Conservation (phyloP, 2,113 vertebrate species). For the Antechinus stuartii region DNA sequence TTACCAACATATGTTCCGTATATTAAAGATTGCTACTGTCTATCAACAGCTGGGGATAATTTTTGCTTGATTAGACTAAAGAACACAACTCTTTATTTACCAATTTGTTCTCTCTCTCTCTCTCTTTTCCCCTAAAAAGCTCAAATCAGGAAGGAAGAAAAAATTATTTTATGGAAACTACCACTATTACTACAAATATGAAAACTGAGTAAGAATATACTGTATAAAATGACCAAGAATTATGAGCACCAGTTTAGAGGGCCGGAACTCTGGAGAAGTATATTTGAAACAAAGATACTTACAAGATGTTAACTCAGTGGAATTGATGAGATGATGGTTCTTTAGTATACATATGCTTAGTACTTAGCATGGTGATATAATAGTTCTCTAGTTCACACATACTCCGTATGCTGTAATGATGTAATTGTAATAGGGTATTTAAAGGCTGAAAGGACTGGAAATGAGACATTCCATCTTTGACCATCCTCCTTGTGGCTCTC, state of each 20-base stretch:
- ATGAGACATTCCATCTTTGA: no score
- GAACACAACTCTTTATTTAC: background rate
- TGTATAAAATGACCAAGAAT: constrained; percentile 48
- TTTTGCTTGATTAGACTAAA: constrained; percentile 7
- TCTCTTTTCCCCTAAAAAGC: background rate
- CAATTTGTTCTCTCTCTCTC: background rate
- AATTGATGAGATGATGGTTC: no score
- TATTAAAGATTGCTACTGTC: background rate
- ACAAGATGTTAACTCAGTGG: no score
- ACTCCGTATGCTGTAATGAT: no score
- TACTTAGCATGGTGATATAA: no score
- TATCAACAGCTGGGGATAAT: background rate
- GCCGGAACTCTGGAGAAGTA: no score
- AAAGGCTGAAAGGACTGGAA: no score
- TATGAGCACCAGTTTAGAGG: background rate
- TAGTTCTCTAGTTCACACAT: no score
- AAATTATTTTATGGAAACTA: background rate
- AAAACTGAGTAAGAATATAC: constrained; percentile 45
- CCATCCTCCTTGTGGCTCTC: no score
- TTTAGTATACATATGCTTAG: no score
- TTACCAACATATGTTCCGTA: background rate
- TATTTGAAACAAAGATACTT: no score
- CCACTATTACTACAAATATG: constrained; percentile 27
- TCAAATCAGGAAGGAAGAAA: background rate
- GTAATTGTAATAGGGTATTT: no score